phyloP scores from a whole-genome alignment of 2,113 vertebrate species.

The Neomonachus schauinslandi region DNA sequence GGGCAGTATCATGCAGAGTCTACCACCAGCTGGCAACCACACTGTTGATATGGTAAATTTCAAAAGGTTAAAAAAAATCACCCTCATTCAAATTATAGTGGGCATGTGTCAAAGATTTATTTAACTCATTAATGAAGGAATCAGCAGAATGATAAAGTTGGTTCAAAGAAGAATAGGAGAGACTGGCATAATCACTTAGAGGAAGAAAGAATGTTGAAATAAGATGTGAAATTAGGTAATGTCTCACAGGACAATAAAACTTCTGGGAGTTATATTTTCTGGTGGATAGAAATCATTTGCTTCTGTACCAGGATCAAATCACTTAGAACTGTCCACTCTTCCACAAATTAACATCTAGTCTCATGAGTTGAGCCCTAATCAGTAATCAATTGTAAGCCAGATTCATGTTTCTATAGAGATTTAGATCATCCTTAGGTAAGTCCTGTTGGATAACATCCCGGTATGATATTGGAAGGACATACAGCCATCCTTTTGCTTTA shows the following conservation, averaged over 20 bases:
- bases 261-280: background rate
- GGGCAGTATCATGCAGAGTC: background rate
- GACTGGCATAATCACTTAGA: too few species aligned
- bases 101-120: background rate
- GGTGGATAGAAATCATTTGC: background rate
- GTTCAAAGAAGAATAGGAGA: background rate
- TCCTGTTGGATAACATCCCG: background rate
- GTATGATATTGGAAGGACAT: background rate
- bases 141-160: background rate
- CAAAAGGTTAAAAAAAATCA: background rate
- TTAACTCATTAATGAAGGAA: background rate
- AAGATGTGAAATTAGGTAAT: background rate
- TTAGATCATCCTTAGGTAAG: background rate
- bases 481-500: background rate
- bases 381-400: background rate
- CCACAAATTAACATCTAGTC: background rate
- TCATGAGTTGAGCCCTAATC: background rate
- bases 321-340: background rate
- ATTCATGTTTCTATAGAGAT: background rate
- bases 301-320: background rate
- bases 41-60: background rate
- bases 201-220: background rate
- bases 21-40: too few species aligned
- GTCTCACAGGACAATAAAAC: background rate
- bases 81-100: background rate